Evolutionary conservation across 2,888 invertebrate species (phyloP), one percentile per base, ranked within the genome.

Genomic region (Galerucella calmariensis): DNA sequence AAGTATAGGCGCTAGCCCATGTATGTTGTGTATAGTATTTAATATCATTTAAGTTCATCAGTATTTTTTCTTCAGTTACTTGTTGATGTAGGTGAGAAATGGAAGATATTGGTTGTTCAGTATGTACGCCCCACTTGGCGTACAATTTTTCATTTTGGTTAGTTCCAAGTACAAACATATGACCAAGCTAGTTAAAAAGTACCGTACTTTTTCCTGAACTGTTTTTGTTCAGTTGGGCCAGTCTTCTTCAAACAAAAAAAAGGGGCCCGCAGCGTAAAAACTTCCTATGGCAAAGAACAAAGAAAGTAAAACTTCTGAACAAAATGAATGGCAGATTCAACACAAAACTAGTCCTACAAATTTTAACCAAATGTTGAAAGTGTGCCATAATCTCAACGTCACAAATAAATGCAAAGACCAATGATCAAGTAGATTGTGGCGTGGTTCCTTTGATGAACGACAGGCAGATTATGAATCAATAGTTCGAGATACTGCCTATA

Each of bases 401-500:
- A 79, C 81, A 79, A 77, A 71, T 11, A 68, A 79, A 77, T 44
- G 16, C 11, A 46, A 79, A 78, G 80, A 79, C 81, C 80, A 81
- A 80, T 77, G 66, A 78, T 74, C 76, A 73, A 73, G 77, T 46
- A 70, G 74, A 72, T 70, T 77, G 79, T 79, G 80, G 76, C 79
- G 78, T 56, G 59, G 72, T 78, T 74, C 74, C 65, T 73, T 56
- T 75, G 46, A 73, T 74, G 74, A 75, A 69, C 75, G 67, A 72
- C 76, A 66, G 77, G 77, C 77, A 77, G 76, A 75, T 75, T 78
- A 78, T 77, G 75, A 80, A 82, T 81, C 81, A 81, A 79, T 77
- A 77, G 77, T 79, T 79, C 79, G 82, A 83, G 82, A 83, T 83
- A 83, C 83, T 83, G 83, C 83, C 83, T 82, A 81, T 75, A 80